Conservation (phyloP, 2,113 vertebrate genomes). For the Balaenoptera acutorostrata region DNA sequence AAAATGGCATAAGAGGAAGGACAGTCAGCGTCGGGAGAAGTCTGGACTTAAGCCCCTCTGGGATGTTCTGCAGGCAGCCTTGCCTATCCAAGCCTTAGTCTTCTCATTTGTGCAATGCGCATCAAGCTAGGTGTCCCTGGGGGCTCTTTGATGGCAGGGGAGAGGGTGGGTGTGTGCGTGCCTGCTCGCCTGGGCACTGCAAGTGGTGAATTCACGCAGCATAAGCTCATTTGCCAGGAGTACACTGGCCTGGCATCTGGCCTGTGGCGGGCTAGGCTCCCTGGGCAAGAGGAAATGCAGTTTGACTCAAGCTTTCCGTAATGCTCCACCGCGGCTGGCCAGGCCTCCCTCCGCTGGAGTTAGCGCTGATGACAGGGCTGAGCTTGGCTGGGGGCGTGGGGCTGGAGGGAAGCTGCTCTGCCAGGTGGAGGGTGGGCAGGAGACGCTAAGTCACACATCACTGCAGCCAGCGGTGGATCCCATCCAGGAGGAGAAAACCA, state of each 20-base stretch:
- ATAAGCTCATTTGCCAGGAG: neutral
- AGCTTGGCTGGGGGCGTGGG: neutral
- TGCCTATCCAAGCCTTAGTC: neutral
- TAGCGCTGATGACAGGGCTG: accelerated
- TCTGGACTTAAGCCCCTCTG: neutral
- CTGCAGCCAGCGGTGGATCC: neutral
- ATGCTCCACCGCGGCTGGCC: neutral
- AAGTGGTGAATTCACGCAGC: neutral
- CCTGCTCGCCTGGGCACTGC: neutral
- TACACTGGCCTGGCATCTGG: neutral
- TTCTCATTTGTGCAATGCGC: neutral
- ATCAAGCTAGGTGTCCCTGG: neutral
- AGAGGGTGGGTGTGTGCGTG: accelerated
- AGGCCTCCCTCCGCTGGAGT: neutral
- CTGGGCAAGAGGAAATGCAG: constrained; percentile 32
- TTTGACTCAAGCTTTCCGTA: neutral
- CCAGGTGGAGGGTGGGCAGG: accelerated
- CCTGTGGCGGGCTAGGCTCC: neutral
- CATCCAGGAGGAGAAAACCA: neutral
- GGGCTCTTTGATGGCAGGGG: neutral
- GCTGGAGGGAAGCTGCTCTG: neutral
- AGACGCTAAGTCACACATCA: neutral
- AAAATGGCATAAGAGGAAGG: neutral
- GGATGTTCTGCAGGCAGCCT: too few relatives aligned
- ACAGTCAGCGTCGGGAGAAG: neutral